These are phyloP conservation scores for Anthopleura sola DNA, from an alignment of 64 coral and sea anemone genomes.

Conservation along the genomic window DNA sequence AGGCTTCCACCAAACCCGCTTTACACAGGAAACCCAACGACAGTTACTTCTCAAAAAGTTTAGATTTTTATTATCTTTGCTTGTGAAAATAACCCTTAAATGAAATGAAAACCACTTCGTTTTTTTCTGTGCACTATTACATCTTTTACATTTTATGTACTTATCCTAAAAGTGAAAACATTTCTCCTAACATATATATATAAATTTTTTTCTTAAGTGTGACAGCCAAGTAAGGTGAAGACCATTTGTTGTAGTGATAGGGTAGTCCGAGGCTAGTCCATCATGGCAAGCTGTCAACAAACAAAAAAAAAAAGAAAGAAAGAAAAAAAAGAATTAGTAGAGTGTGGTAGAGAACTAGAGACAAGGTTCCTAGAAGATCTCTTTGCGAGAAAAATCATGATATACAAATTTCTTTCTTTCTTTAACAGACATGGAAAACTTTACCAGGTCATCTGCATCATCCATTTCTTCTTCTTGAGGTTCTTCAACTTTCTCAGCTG, in stretches of 20 bases:
- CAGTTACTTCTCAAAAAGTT: not conserved
- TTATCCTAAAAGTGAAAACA: not conserved
- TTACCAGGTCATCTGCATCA: slow-evolving; percentile 83
- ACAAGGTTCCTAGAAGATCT: not conserved
- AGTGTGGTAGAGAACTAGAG: not conserved
- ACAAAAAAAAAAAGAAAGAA: not conserved
- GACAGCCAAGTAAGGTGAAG: no score
- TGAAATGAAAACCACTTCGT: not conserved
- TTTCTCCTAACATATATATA: no score
- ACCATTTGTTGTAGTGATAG: not conserved
- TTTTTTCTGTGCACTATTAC: not conserved
- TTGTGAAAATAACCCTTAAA: not conserved
- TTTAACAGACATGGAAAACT: no score
- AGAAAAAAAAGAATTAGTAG: not conserved
- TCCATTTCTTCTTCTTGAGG: slow-evolving; percentile 71
- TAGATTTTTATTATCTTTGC: not conserved
- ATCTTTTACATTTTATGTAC: not conserved
- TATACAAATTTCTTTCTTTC: no score
- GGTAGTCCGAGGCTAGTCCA: slow-evolving; percentile 53
- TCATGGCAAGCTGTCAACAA: slow-evolving; percentile 62
- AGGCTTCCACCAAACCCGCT: not conserved
- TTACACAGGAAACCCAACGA: not conserved
- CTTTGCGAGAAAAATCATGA: no score
- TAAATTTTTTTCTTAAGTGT: no score
- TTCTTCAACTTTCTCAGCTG: slow-evolving; percentile 39